phyloP scores from a whole-genome alignment of 2,113 vertebrate species.

The Aspidoscelis tigris region DNA sequence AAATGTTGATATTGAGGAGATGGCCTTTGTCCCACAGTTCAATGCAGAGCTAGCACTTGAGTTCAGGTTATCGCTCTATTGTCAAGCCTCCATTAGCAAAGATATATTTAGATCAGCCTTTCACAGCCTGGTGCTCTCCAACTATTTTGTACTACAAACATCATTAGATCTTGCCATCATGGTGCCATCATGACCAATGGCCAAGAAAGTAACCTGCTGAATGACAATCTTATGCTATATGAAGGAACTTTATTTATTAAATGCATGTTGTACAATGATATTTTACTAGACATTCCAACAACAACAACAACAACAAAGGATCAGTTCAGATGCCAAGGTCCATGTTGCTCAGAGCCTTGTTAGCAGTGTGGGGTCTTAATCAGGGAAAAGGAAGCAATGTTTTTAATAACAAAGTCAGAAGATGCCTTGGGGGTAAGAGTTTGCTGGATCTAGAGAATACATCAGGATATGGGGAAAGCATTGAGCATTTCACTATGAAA shows the following conservation, averaged over 20 bases:
- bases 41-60: neutral
- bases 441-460: neutral
- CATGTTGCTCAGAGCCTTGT: neutral
- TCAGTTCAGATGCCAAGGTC: too few species aligned
- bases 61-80: neutral
- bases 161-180: too few species aligned
- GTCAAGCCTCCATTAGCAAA: neutral
- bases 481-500: neutral
- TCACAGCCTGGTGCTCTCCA: neutral
- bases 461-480: neutral
- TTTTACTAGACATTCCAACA: neutral
- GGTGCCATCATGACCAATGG: too few species aligned
- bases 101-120: neutral
- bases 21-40: neutral
- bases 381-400: neutral
- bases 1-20: conserved; percentile 1
- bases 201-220: too few species aligned
- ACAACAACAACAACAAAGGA: too few species aligned
- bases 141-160: too few species aligned
- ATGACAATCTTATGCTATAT: neutral
- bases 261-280: neutral
- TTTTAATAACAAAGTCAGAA: neutral
- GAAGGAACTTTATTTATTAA: neutral
- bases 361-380: neutral
- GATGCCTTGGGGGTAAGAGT: neutral